A percentile compares a stretch with the other conserved stretches of the same genome.
These are phyloP conservation scores for Acrobeloides nanus DNA, from an alignment of 2,888 invertebrate genomes.

Conservation along the genomic window DNA sequence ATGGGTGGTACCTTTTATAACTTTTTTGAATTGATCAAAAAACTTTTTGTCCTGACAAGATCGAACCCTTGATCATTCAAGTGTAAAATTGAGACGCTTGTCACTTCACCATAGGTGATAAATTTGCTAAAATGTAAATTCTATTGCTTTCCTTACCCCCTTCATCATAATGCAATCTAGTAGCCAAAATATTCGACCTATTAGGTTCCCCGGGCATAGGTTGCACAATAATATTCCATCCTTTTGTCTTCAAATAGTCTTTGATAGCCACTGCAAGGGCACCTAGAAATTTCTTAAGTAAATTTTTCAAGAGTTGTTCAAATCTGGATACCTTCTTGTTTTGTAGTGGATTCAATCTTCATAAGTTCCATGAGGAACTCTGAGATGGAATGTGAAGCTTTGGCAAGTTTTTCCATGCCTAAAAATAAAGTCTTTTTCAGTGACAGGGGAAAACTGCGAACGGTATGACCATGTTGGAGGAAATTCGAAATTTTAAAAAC, in stretches of 20 bases:
- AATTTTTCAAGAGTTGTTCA: constrained; percentile 1
- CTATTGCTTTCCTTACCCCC: no score
- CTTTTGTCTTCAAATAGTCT: constrained; percentile 24
- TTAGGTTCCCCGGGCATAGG: constrained; percentile 14
- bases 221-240: constrained; percentile 31
- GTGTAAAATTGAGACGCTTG: no score
- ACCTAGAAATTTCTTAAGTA: constrained; percentile 22
- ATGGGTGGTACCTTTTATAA: no score
- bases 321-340: constrained; percentile 31
- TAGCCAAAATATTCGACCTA: constrained; percentile 35
- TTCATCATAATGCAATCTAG: constrained; percentile 4
- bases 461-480: no score
- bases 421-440: no score
- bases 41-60: no score
- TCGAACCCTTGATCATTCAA: no score
- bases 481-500: no score
- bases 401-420: constrained; percentile 6
- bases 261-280: constrained; percentile 25
- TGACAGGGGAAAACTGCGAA: no score
- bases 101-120: no score
- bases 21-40: no score
- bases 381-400: constrained; percentile 22
- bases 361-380: constrained; percentile 39
- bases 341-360: constrained; percentile 35
- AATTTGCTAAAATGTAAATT: no score